Evolutionary conservation across 2,888 invertebrate species (phyloP), one percentile per base, ranked within the genome.

Genomic region (Phanerotoma sp.): DNA sequence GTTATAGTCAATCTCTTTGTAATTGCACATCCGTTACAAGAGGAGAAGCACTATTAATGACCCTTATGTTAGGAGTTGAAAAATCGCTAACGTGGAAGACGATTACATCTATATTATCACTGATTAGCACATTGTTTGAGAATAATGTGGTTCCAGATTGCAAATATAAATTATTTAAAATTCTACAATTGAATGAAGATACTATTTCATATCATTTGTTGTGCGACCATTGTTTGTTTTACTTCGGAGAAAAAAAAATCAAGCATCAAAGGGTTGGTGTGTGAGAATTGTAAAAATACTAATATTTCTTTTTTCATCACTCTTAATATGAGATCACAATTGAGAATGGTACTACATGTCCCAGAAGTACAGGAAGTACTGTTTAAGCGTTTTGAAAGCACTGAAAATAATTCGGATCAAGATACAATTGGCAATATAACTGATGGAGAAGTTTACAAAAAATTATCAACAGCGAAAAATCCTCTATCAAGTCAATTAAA

Each of bases 361-460:
- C 33, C 33, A 11, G 33, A 33, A 33, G 33, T 33, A 5, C 33
- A 33, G n/a, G 13, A 33, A 33, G 6, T 33, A 6, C 15, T 33
- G 15, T 2, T 33, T n/a, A 15, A 33, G 15, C 9, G n/a, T 33
- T n/a, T 7, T 11, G 13, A 33, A 33, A n/a, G 15, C n/a, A n/a
- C n/a, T n/a, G n/a, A 30, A 30, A 30, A 30, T 9, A 30, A n/a
- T 11, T 33, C 15, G 33, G 5, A 33, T 15, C n/a, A 33, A 11
- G 6, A 42, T 44, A 20, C 3, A 5, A 28, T 51, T 13, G 32
- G 32, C 3, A 41, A 51, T 18, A 44, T 51, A 2, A 41, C 32
- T 6, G 51, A 51, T 18, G 51, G 51, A 18, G 16, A 51, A 20
- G 20, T 15, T 3, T 33, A 33, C 15, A 33, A 33, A 9, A 33